Base-by-base conservation (phyloP, 2,797 vertebrate genomes). In the Argya squamiceps region DNA sequence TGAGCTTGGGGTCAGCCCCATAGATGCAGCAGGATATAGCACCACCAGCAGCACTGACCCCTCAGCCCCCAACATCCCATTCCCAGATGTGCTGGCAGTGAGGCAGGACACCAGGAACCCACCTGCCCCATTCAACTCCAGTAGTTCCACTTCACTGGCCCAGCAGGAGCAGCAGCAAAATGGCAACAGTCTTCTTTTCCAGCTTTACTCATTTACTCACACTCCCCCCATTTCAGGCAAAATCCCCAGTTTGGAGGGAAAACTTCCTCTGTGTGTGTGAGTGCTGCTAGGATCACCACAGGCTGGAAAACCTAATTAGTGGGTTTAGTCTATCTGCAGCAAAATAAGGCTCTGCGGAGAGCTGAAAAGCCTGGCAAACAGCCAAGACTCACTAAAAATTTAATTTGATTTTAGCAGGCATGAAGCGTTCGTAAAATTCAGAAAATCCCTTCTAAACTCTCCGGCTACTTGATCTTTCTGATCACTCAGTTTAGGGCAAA, bases 341-440 rank as follows among this genome's bases (percentile, higher is more conserved):
- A 94, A 95, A 95, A 92, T 41, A 84, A 59, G 63, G 55, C 65
- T 89, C 90, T 73, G 85, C 65, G 60, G 69, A 77, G 91, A 95
- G 75, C 87, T 82, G 63, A 77, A 92, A 82, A 37, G 53, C 56
- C 80, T 96, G 96, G 97, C 89, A 87, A 92, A 60, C 1, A 0
- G 84, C 95, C 97, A 95, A 89, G 73, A 65, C 62, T 39, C 82
- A 17, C 94, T 92, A 84, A 93, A 97, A 92, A 92, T 86, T 95
- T 95, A 95, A 97, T 97, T 92, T 92, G 93, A 74, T 94, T 95
- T 96, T 92, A 96, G 94, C 84, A 91, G 95, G 85, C 93, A 70
- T 11, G 60, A 93, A 95, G 75, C 12, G 1, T 88, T 89, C 10
- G 58, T 75, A 93, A 97, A 95, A 96, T 82, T 71, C 92, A 93